Percentiles rank a stretch among this genome's conserved stretches.
Evolutionary conservation across 2,888 invertebrate genomes (phyloP).

Genomic region (Beris morrisii): DNA sequence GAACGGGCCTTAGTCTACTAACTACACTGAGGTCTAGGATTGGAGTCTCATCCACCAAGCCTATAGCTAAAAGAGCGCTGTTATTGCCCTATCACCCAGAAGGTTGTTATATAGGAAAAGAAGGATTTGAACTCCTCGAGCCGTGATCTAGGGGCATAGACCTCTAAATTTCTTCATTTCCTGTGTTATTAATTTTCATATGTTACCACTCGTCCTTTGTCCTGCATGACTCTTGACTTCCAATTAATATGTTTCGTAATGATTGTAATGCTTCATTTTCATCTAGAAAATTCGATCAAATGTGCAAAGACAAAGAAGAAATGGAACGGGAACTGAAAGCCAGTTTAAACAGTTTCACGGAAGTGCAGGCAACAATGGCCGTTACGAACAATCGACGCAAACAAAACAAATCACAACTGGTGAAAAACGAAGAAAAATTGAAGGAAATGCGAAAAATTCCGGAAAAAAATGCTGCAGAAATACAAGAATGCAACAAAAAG

Average conservation of each 20-base stretch:
- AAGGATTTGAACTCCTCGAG: no score
- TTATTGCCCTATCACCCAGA: no score
- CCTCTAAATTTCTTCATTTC: no score
- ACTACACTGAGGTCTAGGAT: no score
- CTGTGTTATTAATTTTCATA: background rate
- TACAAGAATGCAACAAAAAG: conserved; percentile 65
- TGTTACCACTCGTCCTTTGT: no score
- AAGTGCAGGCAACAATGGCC: conserved; percentile 66
- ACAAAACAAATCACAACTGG: conserved; percentile 69
- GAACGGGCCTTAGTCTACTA: no score
- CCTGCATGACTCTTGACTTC: background rate
- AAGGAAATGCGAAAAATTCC: conserved; percentile 68
- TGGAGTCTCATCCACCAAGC: no score
- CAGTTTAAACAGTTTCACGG: conserved; percentile 67
- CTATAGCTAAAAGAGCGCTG: no score
- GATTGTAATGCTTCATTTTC: background rate
- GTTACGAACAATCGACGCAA: conserved; percentile 74
- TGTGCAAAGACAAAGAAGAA: conserved; percentile 63
- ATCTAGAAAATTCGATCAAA: conserved; percentile 60
- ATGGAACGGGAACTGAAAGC: conserved; percentile 64
- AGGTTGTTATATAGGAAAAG: no score
- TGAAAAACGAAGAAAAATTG: conserved; percentile 68
- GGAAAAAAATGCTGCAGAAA: conserved; percentile 72
- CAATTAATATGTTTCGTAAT: background rate
- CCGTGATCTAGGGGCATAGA: no score